A percentile compares a stretch with the other conserved stretches of the same genome.
These are phyloP conservation scores for Taeniopygia guttata DNA, from an alignment of 2,797 vertebrate genomes.

Conservation along the genomic window DNA sequence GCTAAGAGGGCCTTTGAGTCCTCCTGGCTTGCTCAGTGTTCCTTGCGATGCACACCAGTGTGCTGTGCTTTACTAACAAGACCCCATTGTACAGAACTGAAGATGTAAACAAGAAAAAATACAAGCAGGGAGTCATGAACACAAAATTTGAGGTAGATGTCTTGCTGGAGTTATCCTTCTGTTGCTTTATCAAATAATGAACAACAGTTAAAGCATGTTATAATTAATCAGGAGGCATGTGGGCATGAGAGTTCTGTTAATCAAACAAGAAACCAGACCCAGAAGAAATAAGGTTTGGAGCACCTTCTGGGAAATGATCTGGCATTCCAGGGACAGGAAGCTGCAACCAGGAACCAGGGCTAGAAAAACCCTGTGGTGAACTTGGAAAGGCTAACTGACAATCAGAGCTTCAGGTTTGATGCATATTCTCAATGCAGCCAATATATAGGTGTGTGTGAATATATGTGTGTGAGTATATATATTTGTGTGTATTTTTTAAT, in stretches of 20 bases:
- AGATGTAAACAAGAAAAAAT: not conserved
- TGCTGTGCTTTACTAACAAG: not conserved
- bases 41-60: not conserved
- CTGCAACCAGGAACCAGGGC: not conserved
- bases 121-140: not conserved
- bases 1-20: constrained; percentile 24
- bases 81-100: not conserved
- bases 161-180: not conserved
- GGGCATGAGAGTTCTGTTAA: not conserved
- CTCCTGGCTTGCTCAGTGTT: constrained; percentile 12
- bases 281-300: not conserved
- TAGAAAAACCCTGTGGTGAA: not conserved
- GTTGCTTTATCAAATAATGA: not conserved
- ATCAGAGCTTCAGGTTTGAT: not conserved
- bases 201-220: not conserved
- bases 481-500: not conserved
- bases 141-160: not conserved
- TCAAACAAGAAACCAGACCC: not conserved
- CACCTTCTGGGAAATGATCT: not conserved
- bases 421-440: not conserved
- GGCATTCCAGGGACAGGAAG: not conserved
- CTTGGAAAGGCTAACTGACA: not conserved
- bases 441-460: fast-evolving
- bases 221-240: not conserved
- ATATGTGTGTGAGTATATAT: fast-evolving